Conservation (phyloP, 2,888 invertebrate genomes). For the Brenthis ino region DNA sequence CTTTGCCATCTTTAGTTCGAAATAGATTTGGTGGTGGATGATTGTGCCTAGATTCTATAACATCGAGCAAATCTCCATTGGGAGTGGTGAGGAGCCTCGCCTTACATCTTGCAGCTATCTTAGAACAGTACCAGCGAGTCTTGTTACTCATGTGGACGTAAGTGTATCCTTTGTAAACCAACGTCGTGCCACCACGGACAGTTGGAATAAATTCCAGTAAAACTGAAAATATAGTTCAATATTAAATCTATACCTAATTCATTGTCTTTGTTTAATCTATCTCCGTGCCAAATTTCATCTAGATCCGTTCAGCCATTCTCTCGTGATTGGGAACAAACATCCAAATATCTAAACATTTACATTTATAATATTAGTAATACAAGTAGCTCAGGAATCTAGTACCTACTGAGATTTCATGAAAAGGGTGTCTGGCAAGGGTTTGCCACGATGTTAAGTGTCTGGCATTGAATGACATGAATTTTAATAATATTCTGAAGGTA, state of each 20-base stretch:
- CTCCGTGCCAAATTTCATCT: too few species aligned
- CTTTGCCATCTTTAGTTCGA: constrained; percentile 27
- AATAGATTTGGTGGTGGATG: constrained; percentile 30
- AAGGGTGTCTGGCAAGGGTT: too few species aligned
- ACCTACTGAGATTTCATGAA: too few species aligned
- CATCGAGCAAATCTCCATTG: constrained; percentile 27
- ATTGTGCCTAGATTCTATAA: constrained; percentile 30
- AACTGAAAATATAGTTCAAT: constrained; percentile 15
- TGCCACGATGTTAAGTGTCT: too few species aligned
- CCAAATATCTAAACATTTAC: too few species aligned
- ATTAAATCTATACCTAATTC: too few species aligned
- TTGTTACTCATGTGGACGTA: constrained; percentile 41
- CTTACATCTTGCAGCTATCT: constrained; percentile 35
- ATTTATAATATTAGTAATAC: too few species aligned
- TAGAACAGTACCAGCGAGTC: constrained; percentile 42
- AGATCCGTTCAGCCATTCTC: too few species aligned
- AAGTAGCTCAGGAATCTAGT: too few species aligned
- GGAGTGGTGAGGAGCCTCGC: constrained; percentile 36
- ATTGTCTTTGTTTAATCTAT: not conserved
- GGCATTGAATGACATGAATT: too few species aligned
- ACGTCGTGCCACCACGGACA: constrained; percentile 37
- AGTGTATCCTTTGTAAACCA: constrained; percentile 44
- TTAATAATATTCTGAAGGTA: too few species aligned
- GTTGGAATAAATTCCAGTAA: constrained; percentile 39
- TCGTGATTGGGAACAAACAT: too few species aligned